These are phyloP conservation scores for Branchipolynoe longqiensis DNA, from an alignment of 2,888 invertebrate genomes.

Conservation along the genomic window DNA sequence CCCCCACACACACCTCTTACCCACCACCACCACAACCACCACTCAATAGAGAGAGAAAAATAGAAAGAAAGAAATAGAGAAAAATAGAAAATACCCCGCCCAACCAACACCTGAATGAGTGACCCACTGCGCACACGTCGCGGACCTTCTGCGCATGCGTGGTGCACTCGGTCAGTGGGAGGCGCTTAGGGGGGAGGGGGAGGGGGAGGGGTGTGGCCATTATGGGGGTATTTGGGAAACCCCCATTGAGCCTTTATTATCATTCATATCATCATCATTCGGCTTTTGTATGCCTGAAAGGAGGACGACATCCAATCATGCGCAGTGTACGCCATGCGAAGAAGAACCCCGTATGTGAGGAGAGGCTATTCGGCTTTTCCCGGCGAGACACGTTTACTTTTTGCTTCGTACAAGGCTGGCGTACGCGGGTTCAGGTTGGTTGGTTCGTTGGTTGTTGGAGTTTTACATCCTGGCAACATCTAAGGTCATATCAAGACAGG, in stretches of 20 bases:
- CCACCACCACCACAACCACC: background rate
- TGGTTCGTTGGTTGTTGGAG: too few relatives aligned
- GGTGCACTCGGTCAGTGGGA: slow-evolving; percentile 13
- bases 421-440: too few relatives aligned
- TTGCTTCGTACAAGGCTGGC: too few relatives aligned
- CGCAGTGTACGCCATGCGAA: too few relatives aligned
- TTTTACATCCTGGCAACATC: too few relatives aligned
- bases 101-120: slow-evolving; percentile 1
- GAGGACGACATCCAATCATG: background rate
- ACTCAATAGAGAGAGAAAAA: too few relatives aligned
- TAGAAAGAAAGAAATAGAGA: background rate
- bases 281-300: background rate
- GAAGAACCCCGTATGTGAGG: too few relatives aligned
- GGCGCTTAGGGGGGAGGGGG: background rate
- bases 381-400: too few relatives aligned
- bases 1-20: background rate
- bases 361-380: too few relatives aligned
- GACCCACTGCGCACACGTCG: background rate
- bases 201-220: slow-evolving; percentile 20
- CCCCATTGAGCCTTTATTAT: background rate
- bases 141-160: slow-evolving; percentile 21
- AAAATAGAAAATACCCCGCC: background rate
- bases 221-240: background rate
- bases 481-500: too few relatives aligned
- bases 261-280: slow-evolving; percentile 1